Percentiles rank a stretch among this genome's conserved stretches.
These are phyloP conservation scores for Excalfactoria chinensis DNA, from an alignment of 2,113 vertebrate species.

Conservation along the genomic window DNA sequence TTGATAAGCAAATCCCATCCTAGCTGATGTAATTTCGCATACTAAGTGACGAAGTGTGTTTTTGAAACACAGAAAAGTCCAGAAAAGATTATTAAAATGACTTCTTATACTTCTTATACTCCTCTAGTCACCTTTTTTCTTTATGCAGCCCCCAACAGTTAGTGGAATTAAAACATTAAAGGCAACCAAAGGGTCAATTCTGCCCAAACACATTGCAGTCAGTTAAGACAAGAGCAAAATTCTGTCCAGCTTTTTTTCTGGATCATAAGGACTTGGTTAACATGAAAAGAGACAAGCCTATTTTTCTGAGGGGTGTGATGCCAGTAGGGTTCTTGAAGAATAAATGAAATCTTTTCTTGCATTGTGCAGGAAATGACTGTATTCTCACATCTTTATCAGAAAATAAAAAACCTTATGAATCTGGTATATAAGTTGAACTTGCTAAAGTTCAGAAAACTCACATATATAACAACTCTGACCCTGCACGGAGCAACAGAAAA, in stretches of 20 bases:
- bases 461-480: not conserved
- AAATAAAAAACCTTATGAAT: not conserved
- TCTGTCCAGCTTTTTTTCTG: not conserved
- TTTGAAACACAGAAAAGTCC: not conserved
- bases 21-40: not conserved
- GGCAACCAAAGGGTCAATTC: not conserved
- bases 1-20: conserved; percentile 30
- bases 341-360: not conserved
- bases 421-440: not conserved
- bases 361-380: not conserved
- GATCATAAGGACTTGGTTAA: not conserved
- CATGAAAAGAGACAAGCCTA: not conserved
- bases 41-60: not conserved
- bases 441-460: not conserved
- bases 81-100: not conserved
- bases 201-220: not conserved
- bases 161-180: not conserved
- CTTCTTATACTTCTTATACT: conserved; percentile 9
- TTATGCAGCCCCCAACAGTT: not conserved
- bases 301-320: not conserved
- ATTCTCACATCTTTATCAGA: not conserved
- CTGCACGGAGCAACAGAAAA: not conserved
- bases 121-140: not conserved
- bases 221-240: not conserved
- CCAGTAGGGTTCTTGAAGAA: not conserved